Evolutionary conservation across 1,140 invertebrate species (phyloP).

Genomic region (Amyelois transitella): DNA sequence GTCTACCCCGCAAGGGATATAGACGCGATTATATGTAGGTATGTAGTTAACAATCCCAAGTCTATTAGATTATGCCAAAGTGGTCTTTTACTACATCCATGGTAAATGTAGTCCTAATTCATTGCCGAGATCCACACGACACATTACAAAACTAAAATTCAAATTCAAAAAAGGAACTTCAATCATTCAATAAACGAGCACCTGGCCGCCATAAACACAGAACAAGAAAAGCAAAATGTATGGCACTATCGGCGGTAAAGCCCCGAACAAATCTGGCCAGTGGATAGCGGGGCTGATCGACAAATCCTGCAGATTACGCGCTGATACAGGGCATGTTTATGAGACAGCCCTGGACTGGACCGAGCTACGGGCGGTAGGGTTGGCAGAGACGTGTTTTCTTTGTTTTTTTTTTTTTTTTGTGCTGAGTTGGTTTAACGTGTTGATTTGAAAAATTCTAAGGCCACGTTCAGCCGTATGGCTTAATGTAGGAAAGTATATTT

Average conservation of each 20-base stretch:
- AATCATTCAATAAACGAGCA: conserved; percentile 14
- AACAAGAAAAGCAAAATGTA: conserved; percentile 64
- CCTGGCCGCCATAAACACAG: conserved; percentile 58
- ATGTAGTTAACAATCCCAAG: too few relatives aligned
- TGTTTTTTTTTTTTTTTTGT: not conserved
- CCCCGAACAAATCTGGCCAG: conserved; percentile 62
- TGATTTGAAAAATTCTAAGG: too few relatives aligned
- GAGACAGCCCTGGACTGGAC: conserved; percentile 53
- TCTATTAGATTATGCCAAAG: too few relatives aligned
- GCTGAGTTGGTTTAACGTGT: too few relatives aligned
- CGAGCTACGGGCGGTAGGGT: conserved; percentile 27
- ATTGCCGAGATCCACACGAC: too few relatives aligned
- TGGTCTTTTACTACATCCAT: too few relatives aligned
- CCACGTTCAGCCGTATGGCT: too few relatives aligned
- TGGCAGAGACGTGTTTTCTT: not conserved
- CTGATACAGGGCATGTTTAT: conserved; percentile 70
- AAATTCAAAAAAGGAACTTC: not conserved
- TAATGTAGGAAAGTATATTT: too few relatives aligned
- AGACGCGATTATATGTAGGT: too few relatives aligned
- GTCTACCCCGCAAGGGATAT: too few relatives aligned
- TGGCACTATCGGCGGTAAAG: conserved; percentile 55
- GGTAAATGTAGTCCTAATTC: too few relatives aligned
- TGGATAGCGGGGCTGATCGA: conserved; percentile 65
- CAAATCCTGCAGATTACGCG: conserved; percentile 70
- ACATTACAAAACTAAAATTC: not conserved